phyloP scores from a whole-genome alignment of 2,113 vertebrate genomes.

The Mus musculus region GRCm39 chr3:34730001-34730500 shows the following conservation, averaged over 20 bases:
- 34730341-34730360: background rate
- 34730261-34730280: conserved; percentile 65
- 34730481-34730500: background rate
- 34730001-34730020: background rate
- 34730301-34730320: conserved; percentile 26
- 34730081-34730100: background rate
- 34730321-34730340: background rate
- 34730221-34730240: too few species aligned
- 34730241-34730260: too few species aligned
- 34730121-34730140: background rate
- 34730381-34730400: background rate
- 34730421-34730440: too few species aligned
- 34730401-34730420: background rate
- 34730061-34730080: background rate
- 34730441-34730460: background rate
- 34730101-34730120: conserved; percentile 3
- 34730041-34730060: background rate
- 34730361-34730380: background rate
- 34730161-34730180: background rate
- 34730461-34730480: background rate
- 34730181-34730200: too few species aligned
- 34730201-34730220: too few species aligned
- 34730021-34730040: background rate
- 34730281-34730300: conserved; percentile 71
- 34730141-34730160: conserved; percentile 63